Evolutionary conservation across 2,797 vertebrate species (phyloP).

Genomic region (Poeciliopsis gracilis): DNA sequence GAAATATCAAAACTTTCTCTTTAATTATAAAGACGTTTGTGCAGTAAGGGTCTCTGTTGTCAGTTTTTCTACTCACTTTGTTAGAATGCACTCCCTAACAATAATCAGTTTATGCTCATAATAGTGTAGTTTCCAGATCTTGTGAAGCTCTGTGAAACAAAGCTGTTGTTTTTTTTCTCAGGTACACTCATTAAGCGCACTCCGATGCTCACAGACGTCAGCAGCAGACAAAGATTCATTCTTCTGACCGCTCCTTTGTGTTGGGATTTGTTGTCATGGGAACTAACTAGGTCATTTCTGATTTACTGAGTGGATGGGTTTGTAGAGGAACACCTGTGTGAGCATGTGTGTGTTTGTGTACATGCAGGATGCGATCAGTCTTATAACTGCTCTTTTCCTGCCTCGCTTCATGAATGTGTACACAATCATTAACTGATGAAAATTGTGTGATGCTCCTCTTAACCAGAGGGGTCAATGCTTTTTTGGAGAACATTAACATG

Average conservation of each 20-base stretch:
- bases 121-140: constrained; percentile 17
- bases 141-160: constrained; percentile 15
- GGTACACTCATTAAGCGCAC: constrained; percentile 20
- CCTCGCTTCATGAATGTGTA: not conserved
- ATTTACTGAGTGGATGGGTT: constrained; percentile 45
- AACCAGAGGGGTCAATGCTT: not conserved
- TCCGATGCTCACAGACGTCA: not conserved
- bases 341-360: constrained; percentile 19
- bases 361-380: not conserved
- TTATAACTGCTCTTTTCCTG: not conserved
- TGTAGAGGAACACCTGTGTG: constrained; percentile 30
- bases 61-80: not conserved
- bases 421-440: not conserved
- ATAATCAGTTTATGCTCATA: constrained; percentile 7
- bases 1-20: not conserved
- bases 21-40: not conserved
- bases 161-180: constrained; percentile 5
- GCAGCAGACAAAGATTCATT: constrained; percentile 25
- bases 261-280: constrained; percentile 77
- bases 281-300: constrained; percentile 58
- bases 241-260: constrained; percentile 50
- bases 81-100: constrained; percentile 2
- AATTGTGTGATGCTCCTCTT: not conserved
- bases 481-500: constrained; percentile 4
- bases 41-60: constrained; percentile 3